Evolutionary conservation across 2,113 vertebrate species (phyloP), one percentile per base, ranked within the genome.

Genomic region (Notarius lentiginosus): DNA sequence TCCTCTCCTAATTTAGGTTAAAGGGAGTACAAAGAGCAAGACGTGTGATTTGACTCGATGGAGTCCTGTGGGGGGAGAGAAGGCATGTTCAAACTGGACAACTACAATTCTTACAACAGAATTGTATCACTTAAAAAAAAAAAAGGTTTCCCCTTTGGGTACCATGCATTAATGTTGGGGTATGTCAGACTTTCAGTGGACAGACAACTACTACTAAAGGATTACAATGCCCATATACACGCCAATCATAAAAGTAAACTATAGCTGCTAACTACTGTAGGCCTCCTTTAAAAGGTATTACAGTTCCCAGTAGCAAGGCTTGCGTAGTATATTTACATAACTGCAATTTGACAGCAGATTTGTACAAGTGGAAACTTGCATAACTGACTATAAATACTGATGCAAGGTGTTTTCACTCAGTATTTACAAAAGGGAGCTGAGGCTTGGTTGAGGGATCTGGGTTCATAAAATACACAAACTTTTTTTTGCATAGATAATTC

Each of bases 81-180:
- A 14, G 7, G 9, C 63, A n/a, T 41, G 30, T 73, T 56, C 47
- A 89, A 53, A 85, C 22, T 17, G 61, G 90, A 87, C 83, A 83
- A 88, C 91, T 89, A 93, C 92, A 90, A 95, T 93, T 95, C 94
- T 93, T 95, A 94, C 91, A 95, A 94, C 93, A 95, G 93, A 94
- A 96, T 93, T 88, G 89, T 87, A 83, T 68, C 89, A 70, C 89
- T 49, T 77, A 2, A 63, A 51, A 47, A 22, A 65, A 70, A 34
- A 49, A 5, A 15, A 68, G 41, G 34, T 55, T 30, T 89, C 63
- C 73, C 68, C 68, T 55, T 75, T 73, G 27, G 12, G 41, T 49
- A 24, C 47, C 65, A 63, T 70, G 34, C 75, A 83, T 53, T 86
- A 85, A 80, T 60, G 58, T 15, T 61, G 9, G 47, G 79, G 77